Conservation (phyloP, 2,888 invertebrate species). For the Molanna angustata region DNA sequence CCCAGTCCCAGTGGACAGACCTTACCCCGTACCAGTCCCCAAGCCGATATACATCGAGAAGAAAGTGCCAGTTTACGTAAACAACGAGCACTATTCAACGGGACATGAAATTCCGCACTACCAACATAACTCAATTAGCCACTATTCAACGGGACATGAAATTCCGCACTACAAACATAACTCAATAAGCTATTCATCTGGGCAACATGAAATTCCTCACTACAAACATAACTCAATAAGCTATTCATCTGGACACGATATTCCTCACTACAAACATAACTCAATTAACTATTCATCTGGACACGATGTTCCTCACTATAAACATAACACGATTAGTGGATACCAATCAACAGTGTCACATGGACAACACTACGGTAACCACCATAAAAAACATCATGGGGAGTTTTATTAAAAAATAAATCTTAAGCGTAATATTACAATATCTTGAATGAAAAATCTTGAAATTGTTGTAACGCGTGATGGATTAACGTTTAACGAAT, state of each 20-base stretch:
- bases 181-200: background rate
- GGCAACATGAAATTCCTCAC: conserved; percentile 11
- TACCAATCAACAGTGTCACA: conserved; percentile 5
- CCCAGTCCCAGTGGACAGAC: conserved; percentile 50
- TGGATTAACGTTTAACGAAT: no score
- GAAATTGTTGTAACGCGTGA: no score
- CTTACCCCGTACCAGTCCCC: conserved; percentile 49
- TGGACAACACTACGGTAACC: background rate
- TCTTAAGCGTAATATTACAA: no score
- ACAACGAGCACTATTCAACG: conserved; percentile 7
- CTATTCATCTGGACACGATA: conserved; percentile 7
- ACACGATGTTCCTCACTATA: conserved; percentile 8
- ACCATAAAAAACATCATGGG: conserved; percentile 9
- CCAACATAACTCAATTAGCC: background rate
- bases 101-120: conserved; percentile 10
- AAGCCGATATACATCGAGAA: conserved; percentile 40
- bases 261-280: conserved; percentile 8
- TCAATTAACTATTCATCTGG: conserved; percentile 3
- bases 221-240: background rate
- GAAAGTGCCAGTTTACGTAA: conserved; percentile 43
- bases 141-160: conserved; percentile 9
- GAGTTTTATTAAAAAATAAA: no score
- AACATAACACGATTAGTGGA: conserved; percentile 2
- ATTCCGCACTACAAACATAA: conserved; percentile 7
- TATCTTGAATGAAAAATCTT: no score